These are phyloP conservation scores for human DNA, from an alignment of 2,113 vertebrate genomes.

Conservation along the genomic window DNA sequence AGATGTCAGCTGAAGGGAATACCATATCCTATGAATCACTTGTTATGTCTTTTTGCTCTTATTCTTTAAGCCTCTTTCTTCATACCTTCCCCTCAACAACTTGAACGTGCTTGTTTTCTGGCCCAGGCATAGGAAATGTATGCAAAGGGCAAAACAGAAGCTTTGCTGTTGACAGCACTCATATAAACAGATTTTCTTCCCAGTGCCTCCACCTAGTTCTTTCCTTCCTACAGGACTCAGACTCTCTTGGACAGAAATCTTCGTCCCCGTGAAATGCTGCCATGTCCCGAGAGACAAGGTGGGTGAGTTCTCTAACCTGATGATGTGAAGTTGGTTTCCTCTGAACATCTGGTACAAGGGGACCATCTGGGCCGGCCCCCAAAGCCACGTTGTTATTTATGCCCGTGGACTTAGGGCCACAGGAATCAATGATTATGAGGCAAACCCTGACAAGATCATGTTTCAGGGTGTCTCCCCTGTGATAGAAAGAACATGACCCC, in stretches of 20 bases:
- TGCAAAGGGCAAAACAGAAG: background rate
- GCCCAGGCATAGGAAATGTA: background rate
- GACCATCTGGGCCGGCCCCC: slow-evolving; percentile 76
- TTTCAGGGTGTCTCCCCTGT: slow-evolving; percentile 61
- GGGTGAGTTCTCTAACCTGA: slow-evolving; percentile 85
- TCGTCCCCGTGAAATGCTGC: slow-evolving; percentile 86
- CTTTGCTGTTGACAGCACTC: background rate
- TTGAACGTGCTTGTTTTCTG: background rate
- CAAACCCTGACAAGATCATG: slow-evolving; percentile 74
- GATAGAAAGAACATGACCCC: background rate
- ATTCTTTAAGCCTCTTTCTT: background rate
- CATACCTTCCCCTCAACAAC: background rate
- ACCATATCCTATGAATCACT: background rate
- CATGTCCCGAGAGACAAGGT: slow-evolving; percentile 75
- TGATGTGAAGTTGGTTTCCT: slow-evolving; percentile 74
- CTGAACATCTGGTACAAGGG: slow-evolving; percentile 89
- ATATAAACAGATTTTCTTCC: background rate
- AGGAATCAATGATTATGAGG: background rate
- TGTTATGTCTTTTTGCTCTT: background rate
- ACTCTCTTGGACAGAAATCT: slow-evolving; percentile 71
- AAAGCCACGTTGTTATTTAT: slow-evolving; percentile 66
- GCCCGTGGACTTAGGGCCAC: slow-evolving; percentile 49
- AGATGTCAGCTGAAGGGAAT: background rate
- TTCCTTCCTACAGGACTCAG: slow-evolving; percentile 65
- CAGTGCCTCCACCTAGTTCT: background rate